Percentiles rank a stretch among this genome's conserved stretches.
Evolutionary conservation across 2,888 invertebrate genomes (phyloP).

Genomic region (Alloplasta piceator): DNA sequence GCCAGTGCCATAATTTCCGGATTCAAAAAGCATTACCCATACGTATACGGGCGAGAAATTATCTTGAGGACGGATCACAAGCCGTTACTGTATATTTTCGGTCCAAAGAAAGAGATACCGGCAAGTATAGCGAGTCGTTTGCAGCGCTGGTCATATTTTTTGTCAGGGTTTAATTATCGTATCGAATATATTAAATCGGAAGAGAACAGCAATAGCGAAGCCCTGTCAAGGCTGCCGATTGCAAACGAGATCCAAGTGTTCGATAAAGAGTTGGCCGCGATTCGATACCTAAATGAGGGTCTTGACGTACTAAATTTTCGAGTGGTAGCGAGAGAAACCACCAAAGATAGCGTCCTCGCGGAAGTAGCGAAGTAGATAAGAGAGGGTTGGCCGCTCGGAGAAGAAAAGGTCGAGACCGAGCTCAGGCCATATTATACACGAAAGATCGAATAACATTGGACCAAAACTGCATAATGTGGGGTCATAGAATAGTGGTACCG

Average conservation of each 20-base stretch:
- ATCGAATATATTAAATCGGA: constrained; percentile 49
- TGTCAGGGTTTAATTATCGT: constrained; percentile 9
- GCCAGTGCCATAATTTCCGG: neutral
- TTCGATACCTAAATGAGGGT: neutral
- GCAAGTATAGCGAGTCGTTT: constrained; percentile 1
- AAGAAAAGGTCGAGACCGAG: constrained; percentile 4
- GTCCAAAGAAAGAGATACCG: constrained; percentile 15
- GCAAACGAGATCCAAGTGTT: constrained; percentile 37
- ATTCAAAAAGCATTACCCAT: constrained; percentile 4
- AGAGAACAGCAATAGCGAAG: constrained; percentile 51
- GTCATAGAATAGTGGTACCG: constrained; percentile 13
- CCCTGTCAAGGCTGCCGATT: constrained; percentile 51
- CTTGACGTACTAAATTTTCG: neutral
- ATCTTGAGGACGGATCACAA: constrained; percentile 21
- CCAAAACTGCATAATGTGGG: constrained; percentile 25
- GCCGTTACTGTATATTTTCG: constrained; percentile 16
- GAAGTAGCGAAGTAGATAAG: neutral
- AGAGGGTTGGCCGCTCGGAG: neutral
- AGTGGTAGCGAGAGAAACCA: constrained; percentile 8
- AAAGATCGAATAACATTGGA: neutral
- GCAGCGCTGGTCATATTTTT: constrained; percentile 17
- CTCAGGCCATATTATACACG: constrained; percentile 4
- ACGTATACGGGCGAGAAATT: constrained; percentile 11
- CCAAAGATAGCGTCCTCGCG: neutral
- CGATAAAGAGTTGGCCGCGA: neutral